Evolutionary conservation across 2,888 invertebrate species (phyloP), one percentile per base, ranked within the genome.

Genomic region (Epirrhoe tristata): DNA sequence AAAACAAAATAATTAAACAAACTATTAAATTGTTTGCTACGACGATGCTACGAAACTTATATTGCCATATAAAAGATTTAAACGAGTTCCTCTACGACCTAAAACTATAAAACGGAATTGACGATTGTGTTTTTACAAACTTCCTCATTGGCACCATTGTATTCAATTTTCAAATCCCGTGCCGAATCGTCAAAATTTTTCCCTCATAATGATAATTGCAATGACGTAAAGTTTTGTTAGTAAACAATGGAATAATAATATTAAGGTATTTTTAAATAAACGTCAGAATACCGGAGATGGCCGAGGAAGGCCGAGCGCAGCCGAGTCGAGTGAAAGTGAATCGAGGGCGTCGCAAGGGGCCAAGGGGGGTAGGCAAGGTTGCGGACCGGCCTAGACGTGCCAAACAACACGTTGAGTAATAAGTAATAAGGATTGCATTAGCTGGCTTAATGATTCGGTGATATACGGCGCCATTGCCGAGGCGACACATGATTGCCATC

Each of bases 381-480:
- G 90, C 87, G 84, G 87, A 88, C 89, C 85, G 84, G 88, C 88
- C 80, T 81, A 88, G 83, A 84, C 87, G 85, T 85, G 88, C 89
- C 83, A 87, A 89, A 89, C 88, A 86, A 85, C 87, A 77, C 77
- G 84, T 91, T 91, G 90, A 86, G 92, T 90, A 92, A 91, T 87
- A 86, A 82, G 83, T 84, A 89, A 87, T 88, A 87, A 87, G 80
- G 80, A 80, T 91, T 90, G 90, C 90, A 87, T 86, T 88, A 84
- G 80, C 81, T 78, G 78, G 77, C 76, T 81, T 85, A 85, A 85
- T 85, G 85, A 84, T 80, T 77, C 68, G 76, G 86, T 88, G 86
- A 87, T 85, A 84, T 88, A 87, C 86, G 87, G 81, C 79, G 80
- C 78, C 76, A 82, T 84, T 85, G 84, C 82, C 72, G 71, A 71